Conservation (phyloP, 2,113 vertebrate species). For the Dicentrarchus labrax region DNA sequence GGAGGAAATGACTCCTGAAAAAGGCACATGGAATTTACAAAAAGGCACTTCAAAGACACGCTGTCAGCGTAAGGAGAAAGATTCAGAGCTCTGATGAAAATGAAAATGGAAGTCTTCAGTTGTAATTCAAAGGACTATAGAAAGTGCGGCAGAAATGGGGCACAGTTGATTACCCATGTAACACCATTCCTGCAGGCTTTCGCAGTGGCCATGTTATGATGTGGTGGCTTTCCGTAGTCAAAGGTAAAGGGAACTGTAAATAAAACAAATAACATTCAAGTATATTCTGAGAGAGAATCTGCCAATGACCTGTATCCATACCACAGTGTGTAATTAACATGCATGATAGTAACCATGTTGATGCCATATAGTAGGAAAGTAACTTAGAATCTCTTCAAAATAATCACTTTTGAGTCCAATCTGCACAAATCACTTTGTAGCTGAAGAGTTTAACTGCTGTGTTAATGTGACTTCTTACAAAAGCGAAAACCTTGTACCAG, state of each 20-base stretch:
- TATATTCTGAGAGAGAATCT: not conserved
- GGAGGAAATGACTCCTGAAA: constrained; percentile 43
- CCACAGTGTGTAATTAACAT: too few relatives aligned
- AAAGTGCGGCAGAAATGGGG: constrained; percentile 16
- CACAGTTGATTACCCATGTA: constrained; percentile 19
- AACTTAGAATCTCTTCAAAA: not conserved
- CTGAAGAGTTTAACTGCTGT: not conserved
- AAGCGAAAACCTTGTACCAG: not conserved
- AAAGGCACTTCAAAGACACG: constrained; percentile 54
- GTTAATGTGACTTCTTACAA: not conserved
- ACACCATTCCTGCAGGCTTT: not conserved
- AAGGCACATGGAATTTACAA: constrained; percentile 30
- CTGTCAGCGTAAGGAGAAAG: constrained; percentile 8
- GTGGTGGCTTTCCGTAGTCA: not conserved
- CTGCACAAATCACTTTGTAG: not conserved
- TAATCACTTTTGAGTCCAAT: not conserved
- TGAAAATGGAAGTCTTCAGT: constrained; percentile 39
- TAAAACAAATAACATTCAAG: not conserved
- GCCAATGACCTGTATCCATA: too few relatives aligned
- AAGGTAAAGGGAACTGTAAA: not conserved
- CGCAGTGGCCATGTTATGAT: not conserved
- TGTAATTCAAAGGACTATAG: constrained; percentile 40
- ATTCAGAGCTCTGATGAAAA: constrained; percentile 36
- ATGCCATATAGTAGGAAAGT: not conserved
- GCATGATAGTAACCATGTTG: too few relatives aligned